Base-by-base conservation (phyloP, 2,797 vertebrate species). In the Enteromius unitaeniatus region DNA sequence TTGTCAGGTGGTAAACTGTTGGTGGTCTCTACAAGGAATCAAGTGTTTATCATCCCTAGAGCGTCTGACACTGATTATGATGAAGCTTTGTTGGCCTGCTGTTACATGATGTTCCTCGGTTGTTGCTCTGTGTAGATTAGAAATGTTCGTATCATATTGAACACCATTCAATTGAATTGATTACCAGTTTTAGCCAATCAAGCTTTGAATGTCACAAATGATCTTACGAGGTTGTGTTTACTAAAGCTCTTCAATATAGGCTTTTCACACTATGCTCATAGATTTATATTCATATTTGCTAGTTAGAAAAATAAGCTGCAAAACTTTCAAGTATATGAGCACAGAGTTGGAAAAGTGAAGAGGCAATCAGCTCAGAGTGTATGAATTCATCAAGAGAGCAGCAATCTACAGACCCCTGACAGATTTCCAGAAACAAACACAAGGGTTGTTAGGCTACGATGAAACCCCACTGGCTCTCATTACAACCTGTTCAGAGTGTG, bases 401-500 rank as follows among this genome's bases (percentile, higher is more conserved):
- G 86, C 88, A 89, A 92, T 91, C 87, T 88, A 80, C 68, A 83
- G 78, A 85, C 86, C 86, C 86, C 79, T 74, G 84, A 88, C 78
- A 86, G 88, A 86, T 87, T 87, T 87, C 79, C 86, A 82, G 86
- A 91, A 88, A 88, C 88, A 91, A 90, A 91, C 88, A 86, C 53
- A 78, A 85, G 81, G 88, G 89, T 91, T 91, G 89, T 92, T 89
- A 84, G 82, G 89, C 88, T 88, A 84, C 89, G 68, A 88, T 88
- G 89, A 93, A 93, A 91, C 90, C 93, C 93, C 93, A 91, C 88
- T 42, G 91, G 92, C 86, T 88, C 92, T 94, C 92, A 93, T 94
- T 94, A 93, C 90, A 69, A 85, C 47, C 28, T 65, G 76, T 49
- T 86, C 85, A 89, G 89, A 89, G 87, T 7, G 81, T 28, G 83